Evolutionary conservation across 2,113 vertebrate species (phyloP).

Genomic region (Leptodactylus fuscus): DNA sequence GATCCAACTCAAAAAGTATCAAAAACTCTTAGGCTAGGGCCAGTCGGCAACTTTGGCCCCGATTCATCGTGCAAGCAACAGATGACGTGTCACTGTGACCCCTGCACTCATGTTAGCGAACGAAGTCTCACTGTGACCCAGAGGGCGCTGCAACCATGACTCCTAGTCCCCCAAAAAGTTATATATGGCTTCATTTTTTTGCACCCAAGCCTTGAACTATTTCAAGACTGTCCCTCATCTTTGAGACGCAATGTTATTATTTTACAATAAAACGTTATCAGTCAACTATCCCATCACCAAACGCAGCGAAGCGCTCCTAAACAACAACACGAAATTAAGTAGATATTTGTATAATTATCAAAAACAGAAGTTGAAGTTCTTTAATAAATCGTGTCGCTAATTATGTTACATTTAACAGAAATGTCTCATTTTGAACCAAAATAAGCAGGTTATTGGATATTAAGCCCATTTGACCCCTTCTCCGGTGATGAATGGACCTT

Average conservation of each 20-base stretch:
- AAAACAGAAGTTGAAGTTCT: not conserved
- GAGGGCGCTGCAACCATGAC: too few species aligned
- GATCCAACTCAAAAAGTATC: too few species aligned
- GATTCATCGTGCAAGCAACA: too few species aligned
- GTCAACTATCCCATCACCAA: not conserved
- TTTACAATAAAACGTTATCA: not conserved
- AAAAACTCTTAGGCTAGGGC: too few species aligned
- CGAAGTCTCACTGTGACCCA: too few species aligned
- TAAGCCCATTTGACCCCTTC: conserved; percentile 29
- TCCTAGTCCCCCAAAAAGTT: too few species aligned
- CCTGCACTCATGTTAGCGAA: too few species aligned
- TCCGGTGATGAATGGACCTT: conserved; percentile 14
- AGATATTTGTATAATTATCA: not conserved
- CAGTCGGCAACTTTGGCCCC: too few species aligned
- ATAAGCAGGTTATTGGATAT: not conserved
- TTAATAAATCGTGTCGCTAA: not conserved
- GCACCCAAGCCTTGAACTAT: too few species aligned
- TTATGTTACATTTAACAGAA: conserved; percentile 8
- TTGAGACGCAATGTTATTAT: not conserved
- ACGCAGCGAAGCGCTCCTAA: not conserved
- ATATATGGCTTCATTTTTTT: too few species aligned
- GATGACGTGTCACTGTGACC: too few species aligned
- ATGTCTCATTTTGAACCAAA: conserved; percentile 11
- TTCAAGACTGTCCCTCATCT: not conserved
- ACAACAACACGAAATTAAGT: not conserved